Evolutionary conservation across 2,113 vertebrate genomes (phyloP).

Genomic region (Pterophyllum scalare): DNA sequence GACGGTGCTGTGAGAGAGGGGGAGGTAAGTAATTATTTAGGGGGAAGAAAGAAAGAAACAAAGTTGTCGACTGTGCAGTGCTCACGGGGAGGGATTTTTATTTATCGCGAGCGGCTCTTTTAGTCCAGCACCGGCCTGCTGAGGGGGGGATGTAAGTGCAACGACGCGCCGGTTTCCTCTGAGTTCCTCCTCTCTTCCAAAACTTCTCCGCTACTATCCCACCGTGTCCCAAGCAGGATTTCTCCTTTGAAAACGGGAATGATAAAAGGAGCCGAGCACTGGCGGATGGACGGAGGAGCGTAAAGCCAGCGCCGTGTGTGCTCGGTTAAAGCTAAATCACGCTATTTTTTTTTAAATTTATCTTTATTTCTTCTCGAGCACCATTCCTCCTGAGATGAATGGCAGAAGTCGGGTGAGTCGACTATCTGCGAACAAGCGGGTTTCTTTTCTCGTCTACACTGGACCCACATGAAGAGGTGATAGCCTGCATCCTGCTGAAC

Average conservation of each 20-base stretch:
- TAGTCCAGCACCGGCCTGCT: slow-evolving; percentile 29
- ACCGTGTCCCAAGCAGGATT: slow-evolving; percentile 41
- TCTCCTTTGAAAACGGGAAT: slow-evolving; percentile 54
- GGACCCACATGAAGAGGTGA: slow-evolving; percentile 66
- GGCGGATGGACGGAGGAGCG: slow-evolving; percentile 41
- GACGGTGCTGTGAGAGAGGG: slow-evolving; percentile 50
- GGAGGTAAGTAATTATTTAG: slow-evolving; percentile 80
- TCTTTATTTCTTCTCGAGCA: not conserved
- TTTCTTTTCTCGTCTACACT: slow-evolving; percentile 52
- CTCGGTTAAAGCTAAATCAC: not conserved
- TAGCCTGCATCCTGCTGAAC: slow-evolving; percentile 48
- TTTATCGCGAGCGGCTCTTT: slow-evolving; percentile 48
- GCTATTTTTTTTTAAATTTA: not conserved
- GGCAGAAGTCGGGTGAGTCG: slow-evolving; percentile 59
- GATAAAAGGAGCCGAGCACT: slow-evolving; percentile 46
- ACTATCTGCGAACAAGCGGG: slow-evolving; percentile 39
- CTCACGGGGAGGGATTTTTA: slow-evolving; percentile 72
- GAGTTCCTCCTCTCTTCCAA: slow-evolving; percentile 4
- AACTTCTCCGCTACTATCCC: slow-evolving; percentile 60
- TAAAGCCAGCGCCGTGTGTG: slow-evolving; percentile 14
- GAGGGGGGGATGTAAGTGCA: slow-evolving; percentile 14
- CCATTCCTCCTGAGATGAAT: slow-evolving; percentile 58
- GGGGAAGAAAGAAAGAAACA: slow-evolving; percentile 83
- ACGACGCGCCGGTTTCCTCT: slow-evolving; percentile 21
- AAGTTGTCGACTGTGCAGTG: slow-evolving; percentile 72